These are phyloP conservation scores for Tragelaphus buxtoni DNA, from an alignment of 2,113 vertebrate genomes.

Conservation along the genomic window DNA sequence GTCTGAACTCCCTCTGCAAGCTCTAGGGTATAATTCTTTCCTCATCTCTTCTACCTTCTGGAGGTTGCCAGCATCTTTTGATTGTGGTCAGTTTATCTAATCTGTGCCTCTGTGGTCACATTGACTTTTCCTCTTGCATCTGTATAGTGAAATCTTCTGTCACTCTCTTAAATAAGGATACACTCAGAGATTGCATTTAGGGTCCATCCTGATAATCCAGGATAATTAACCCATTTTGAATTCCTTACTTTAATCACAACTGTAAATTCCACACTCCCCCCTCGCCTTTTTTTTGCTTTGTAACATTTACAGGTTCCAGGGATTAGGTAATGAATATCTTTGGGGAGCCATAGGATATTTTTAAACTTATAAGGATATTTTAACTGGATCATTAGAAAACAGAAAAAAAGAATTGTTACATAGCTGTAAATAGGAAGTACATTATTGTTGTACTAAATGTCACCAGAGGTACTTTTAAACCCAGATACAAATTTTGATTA, in stretches of 20 bases:
- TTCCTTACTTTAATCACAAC: not conserved
- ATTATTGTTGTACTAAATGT: not conserved
- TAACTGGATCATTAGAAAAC: not conserved
- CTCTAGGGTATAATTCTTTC: not conserved
- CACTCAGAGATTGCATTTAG: not conserved
- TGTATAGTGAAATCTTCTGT: not conserved
- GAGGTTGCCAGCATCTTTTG: not conserved
- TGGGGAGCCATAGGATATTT: not conserved
- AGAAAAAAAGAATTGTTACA: not conserved
- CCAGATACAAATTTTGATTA: not conserved
- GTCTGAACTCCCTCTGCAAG: not conserved
- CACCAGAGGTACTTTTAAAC: not conserved
- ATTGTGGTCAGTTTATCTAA: not conserved
- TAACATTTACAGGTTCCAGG: not conserved
- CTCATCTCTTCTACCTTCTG: not conserved
- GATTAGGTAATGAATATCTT: not conserved
- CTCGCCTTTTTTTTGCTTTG: not conserved
- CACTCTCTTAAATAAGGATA: not conserved
- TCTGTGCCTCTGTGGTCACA: not conserved
- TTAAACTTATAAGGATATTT: not conserved
- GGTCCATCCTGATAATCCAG: not conserved
- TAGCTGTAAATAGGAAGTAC: not conserved
- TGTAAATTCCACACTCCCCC: not conserved
- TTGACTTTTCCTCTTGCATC: not conserved
- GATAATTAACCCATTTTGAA: not conserved